Evolutionary conservation across 2,888 invertebrate genomes (phyloP).

Genomic region (Ochropleura plecta): DNA sequence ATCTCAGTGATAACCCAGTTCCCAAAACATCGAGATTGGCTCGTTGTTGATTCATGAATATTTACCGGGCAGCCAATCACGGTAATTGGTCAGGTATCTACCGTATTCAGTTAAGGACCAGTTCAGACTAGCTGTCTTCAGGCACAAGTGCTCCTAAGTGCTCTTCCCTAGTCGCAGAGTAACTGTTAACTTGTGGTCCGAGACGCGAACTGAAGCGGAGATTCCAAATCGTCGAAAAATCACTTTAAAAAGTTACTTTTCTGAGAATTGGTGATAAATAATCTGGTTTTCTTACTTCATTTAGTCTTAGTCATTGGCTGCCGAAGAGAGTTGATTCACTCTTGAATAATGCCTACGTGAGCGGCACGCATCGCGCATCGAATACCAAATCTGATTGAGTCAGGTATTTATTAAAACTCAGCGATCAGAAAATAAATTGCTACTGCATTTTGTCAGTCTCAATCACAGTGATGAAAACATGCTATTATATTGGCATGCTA

Average conservation of each 20-base stretch:
- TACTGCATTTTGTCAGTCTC: neutral
- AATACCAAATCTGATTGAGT: slow-evolving; percentile 29
- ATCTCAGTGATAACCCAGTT: slow-evolving; percentile 72
- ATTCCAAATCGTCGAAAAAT: neutral
- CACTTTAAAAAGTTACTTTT: neutral
- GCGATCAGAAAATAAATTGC: slow-evolving; percentile 3
- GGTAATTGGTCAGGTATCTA: slow-evolving; percentile 75
- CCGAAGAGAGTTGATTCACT: slow-evolving; percentile 43
- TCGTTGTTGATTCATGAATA: slow-evolving; percentile 68
- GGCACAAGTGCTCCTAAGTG: slow-evolving; percentile 60
- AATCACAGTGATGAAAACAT: neutral
- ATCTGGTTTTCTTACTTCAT: slow-evolving; percentile 23
- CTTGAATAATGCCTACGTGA: slow-evolving; percentile 27
- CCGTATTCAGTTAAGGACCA: slow-evolving; percentile 54
- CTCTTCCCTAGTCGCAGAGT: slow-evolving; percentile 49
- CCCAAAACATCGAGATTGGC: slow-evolving; percentile 58
- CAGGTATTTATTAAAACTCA: slow-evolving; percentile 16
- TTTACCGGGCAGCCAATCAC: slow-evolving; percentile 69
- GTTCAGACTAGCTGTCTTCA: slow-evolving; percentile 58
- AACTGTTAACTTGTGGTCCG: slow-evolving; percentile 47
- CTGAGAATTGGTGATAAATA: slow-evolving; percentile 12
- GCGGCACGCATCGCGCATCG: neutral
- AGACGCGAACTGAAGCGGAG: slow-evolving; percentile 40
- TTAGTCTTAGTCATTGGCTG: slow-evolving; percentile 37
- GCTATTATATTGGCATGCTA: neutral